These are phyloP conservation scores for Heterotilapia buettikoferi DNA, from an alignment of 2,113 vertebrate genomes.

Conservation along the genomic window DNA sequence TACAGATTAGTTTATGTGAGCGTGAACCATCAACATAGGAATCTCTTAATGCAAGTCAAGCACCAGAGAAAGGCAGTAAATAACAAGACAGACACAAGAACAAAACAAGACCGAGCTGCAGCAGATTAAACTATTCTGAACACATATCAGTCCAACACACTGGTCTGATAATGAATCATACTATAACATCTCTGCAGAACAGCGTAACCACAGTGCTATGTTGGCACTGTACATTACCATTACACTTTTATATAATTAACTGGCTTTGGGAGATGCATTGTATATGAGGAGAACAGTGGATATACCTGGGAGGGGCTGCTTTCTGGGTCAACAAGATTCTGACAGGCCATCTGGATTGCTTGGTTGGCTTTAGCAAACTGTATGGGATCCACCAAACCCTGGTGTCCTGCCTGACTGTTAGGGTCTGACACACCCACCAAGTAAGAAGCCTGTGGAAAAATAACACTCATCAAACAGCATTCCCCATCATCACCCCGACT, in stretches of 20 bases:
- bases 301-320: conserved; percentile 95
- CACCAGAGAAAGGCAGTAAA: background rate
- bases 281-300: background rate
- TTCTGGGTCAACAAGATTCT: conserved; percentile 92
- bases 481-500: background rate
- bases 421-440: conserved; percentile 96
- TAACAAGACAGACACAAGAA: background rate
- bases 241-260: background rate
- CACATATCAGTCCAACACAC: background rate
- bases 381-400: conserved; percentile 95
- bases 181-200: background rate
- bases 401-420: conserved; percentile 95
- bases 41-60: background rate
- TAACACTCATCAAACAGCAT: background rate
- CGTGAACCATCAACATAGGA: background rate
- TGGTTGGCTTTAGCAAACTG: conserved; percentile 98
- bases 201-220: background rate
- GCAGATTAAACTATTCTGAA: background rate
- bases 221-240: background rate
- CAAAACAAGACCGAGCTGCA: background rate
- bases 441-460: conserved; percentile 83
- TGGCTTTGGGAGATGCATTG: background rate
- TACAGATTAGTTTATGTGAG: background rate
- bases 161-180: background rate
- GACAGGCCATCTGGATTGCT: conserved; percentile 97